Evolutionary conservation across 2,888 invertebrate genomes (phyloP).

Genomic region (Brachylomia viminalis): DNA sequence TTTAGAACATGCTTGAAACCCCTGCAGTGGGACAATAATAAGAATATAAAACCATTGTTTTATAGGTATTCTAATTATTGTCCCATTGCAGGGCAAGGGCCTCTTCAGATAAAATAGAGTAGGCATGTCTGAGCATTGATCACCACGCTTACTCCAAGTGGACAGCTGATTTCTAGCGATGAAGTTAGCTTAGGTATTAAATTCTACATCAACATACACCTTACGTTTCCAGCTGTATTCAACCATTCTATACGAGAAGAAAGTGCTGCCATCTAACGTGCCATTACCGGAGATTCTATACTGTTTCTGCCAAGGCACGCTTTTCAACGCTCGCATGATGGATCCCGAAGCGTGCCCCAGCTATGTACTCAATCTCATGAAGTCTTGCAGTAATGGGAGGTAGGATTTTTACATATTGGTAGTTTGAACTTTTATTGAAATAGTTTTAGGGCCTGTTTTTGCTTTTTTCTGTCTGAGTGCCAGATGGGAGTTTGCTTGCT

Average conservation of each 20-base stretch:
- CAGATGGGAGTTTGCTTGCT: not conserved
- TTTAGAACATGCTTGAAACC: too few species aligned
- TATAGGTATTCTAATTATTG: too few species aligned
- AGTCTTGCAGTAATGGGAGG: conserved; percentile 84
- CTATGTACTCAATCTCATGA: conserved; percentile 87
- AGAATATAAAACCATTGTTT: too few species aligned
- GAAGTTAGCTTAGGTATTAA: not conserved
- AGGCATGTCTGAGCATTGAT: not conserved
- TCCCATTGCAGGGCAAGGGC: too few species aligned
- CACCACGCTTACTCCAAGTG: not conserved
- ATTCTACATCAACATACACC: not conserved
- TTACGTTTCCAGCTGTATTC: conserved; percentile 80
- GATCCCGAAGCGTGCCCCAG: conserved; percentile 86
- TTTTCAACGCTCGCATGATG: conserved; percentile 87
- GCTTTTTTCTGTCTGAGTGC: not conserved
- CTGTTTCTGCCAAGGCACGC: conserved; percentile 86
- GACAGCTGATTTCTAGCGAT: not conserved
- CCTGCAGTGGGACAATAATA: too few species aligned
- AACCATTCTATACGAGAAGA: conserved; percentile 86
- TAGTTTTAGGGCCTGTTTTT: not conserved
- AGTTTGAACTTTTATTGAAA: not conserved
- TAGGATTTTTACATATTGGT: conserved; percentile 69
- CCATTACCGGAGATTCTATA: conserved; percentile 86
- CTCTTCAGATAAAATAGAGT: too few species aligned
- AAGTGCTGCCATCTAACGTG: conserved; percentile 81